phyloP scores from a whole-genome alignment of 2,888 invertebrate species.

The Meteorus cinctellus region DNA sequence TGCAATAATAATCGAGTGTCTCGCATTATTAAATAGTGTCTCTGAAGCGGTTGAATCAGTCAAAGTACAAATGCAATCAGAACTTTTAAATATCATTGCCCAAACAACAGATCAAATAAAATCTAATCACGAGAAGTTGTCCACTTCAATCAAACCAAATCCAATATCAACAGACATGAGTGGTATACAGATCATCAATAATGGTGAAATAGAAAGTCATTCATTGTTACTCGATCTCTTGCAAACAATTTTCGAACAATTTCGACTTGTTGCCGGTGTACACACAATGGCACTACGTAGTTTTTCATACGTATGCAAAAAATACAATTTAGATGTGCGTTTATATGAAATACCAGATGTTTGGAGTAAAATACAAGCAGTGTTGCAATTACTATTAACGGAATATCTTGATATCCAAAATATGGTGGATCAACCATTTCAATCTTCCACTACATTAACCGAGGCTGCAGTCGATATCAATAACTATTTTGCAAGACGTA shows the following conservation, averaged over 20 bases:
- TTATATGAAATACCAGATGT: slow-evolving; percentile 86
- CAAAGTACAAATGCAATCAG: slow-evolving; percentile 87
- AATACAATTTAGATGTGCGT: slow-evolving; percentile 75
- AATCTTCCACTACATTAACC: slow-evolving; percentile 73
- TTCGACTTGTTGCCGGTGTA: slow-evolving; percentile 86
- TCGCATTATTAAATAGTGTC: slow-evolving; percentile 87
- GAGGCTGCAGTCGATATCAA: slow-evolving; percentile 76
- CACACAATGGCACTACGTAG: slow-evolving; percentile 82
- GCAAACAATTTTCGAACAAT: slow-evolving; percentile 86
- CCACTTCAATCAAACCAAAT: slow-evolving; percentile 44
- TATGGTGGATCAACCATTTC: slow-evolving; percentile 78
- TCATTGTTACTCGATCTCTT: slow-evolving; percentile 78
- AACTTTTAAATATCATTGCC: slow-evolving; percentile 86
- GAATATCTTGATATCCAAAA: slow-evolving; percentile 93
- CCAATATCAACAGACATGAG: slow-evolving; percentile 44
- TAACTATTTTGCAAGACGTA: slow-evolving; percentile 75
- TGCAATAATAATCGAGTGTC: slow-evolving; percentile 88
- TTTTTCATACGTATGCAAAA: slow-evolving; percentile 78
- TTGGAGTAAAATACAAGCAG: slow-evolving; percentile 92
- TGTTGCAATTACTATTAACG: slow-evolving; percentile 88
- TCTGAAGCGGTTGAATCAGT: slow-evolving; percentile 91
- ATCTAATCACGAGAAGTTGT: slow-evolving; percentile 50
- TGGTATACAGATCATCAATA: slow-evolving; percentile 43
- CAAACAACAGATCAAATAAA: slow-evolving; percentile 84
- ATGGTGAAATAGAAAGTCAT: slow-evolving; percentile 61